phyloP scores from a whole-genome alignment of 2,113 vertebrate species.

The Misgurnus anguillicaudatus region DNA sequence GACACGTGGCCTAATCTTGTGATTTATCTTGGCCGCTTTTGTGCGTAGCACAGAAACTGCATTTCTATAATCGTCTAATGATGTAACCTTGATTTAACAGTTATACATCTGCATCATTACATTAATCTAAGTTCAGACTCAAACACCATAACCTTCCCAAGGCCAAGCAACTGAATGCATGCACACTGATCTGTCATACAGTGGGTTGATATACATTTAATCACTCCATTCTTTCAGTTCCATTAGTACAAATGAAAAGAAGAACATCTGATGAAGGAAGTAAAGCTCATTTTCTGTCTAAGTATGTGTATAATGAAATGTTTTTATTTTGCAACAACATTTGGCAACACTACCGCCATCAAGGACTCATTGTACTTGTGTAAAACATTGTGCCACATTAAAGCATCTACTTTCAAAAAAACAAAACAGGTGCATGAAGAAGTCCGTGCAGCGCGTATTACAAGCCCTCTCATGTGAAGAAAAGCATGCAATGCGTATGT shows the following conservation, averaged over 20 bases:
- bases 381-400: background rate
- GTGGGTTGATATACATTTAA: background rate
- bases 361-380: background rate
- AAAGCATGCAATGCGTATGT: too few species aligned
- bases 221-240: background rate
- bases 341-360: background rate
- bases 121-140: background rate
- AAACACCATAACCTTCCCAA: conserved; percentile 48
- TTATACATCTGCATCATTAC: background rate
- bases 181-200: conserved; percentile 40
- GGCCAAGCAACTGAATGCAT: conserved; percentile 24
- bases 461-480: too few species aligned
- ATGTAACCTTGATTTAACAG: background rate
- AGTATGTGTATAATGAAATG: conserved; percentile 19
- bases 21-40: conserved; percentile 41
- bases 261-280: background rate
- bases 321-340: background rate
- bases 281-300: background rate
- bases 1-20: conserved; percentile 56
- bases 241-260: conserved; percentile 23
- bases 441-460: too few species aligned
- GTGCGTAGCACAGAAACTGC: conserved; percentile 22
- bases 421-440: too few species aligned
- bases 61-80: background rate
- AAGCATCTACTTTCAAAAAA: too few species aligned